Conservation (phyloP, 2,797 vertebrate species). For the Syndactyla subalaris region DNA sequence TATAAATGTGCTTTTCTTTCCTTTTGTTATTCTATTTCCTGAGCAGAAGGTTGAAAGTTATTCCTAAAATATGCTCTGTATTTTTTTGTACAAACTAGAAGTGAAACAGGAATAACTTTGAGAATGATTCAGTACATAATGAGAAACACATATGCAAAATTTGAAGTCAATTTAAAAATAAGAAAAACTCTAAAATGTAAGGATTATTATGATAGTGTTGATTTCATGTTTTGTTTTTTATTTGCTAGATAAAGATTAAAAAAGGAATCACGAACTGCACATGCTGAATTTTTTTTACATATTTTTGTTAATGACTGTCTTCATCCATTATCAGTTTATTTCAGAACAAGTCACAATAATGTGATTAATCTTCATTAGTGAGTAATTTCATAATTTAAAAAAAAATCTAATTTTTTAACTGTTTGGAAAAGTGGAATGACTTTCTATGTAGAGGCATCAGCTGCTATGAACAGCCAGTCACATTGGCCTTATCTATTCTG, state of each 20-base stretch:
- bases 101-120: background rate
- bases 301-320: background rate
- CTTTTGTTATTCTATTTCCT: background rate
- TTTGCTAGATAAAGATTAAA: background rate
- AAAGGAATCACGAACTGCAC: background rate
- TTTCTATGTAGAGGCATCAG: background rate
- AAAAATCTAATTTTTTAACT: background rate
- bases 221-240: background rate
- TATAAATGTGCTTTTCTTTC: background rate
- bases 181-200: background rate
- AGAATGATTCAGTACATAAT: background rate
- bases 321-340: background rate
- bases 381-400: background rate
- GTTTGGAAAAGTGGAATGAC: background rate
- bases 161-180: background rate
- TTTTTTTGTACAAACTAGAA: background rate
- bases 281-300: background rate
- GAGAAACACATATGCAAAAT: background rate
- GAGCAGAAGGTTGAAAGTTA: background rate
- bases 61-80: background rate
- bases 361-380: background rate
- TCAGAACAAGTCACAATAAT: background rate
- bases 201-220: accelerated
- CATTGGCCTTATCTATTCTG: background rate
- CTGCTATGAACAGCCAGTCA: background rate